Evolutionary conservation across 1,140 invertebrate genomes (phyloP), one percentile per base, ranked within the genome.

Genomic region (Vollenhovia emeryi): DNA sequence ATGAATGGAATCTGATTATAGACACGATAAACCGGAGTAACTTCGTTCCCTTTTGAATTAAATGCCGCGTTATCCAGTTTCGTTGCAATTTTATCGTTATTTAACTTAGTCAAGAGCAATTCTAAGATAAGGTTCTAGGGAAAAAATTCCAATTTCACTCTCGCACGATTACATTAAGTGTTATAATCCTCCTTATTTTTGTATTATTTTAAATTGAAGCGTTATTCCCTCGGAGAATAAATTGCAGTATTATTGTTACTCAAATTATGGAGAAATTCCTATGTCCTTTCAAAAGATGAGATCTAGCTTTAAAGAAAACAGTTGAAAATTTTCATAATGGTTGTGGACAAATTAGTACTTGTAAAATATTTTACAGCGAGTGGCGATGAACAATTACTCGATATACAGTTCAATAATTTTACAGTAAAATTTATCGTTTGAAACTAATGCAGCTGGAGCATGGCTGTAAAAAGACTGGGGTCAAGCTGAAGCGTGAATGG

Each of bases 131-230:
- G 9, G 45, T 45, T 27, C 21, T 45, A 24, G 6, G n/a, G 6
- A 66, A 24, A 15, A 66, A 66, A 21, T 75, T 27, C 9, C 43
- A n/a, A 27, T 75, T 75, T 40, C n/a, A 59, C 18, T 60, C 27
- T 60, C 18, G 8, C 59, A 40, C 27, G 0, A 60, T 27, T 57
- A 24, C 3, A 36, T 55, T 36, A 24, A 36, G 1, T 27, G 3
- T n/a, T 18, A 7, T 4, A 73, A 13, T 52, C 5, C 27, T 36
- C 18, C 40, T 59, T 40, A 57, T 43, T 57, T 43, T 59, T 40
- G 24, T 27, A 15, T 55, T 18, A 15, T 43, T 21, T 55, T 27
- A 27, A 75, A 43, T 71, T 30, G 30, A 40, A 60, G 33, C 11
- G 48, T 71, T 40, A 73, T 52, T 18, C 8, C 36, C 3, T 62